These are phyloP conservation scores for Trichechus manatus DNA, from an alignment of 2,113 vertebrate species.

Conservation along the genomic window DNA sequence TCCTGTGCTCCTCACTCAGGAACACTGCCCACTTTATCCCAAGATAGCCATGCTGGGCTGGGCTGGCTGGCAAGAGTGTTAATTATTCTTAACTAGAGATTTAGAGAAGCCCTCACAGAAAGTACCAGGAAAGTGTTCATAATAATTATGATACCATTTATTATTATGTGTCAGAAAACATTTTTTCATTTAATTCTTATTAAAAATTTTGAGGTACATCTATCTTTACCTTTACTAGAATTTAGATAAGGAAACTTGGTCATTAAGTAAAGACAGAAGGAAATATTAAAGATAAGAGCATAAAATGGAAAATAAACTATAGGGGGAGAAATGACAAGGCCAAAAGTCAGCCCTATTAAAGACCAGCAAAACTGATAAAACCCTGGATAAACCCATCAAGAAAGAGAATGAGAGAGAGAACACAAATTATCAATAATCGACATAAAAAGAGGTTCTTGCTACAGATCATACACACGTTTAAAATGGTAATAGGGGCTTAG, in stretches of 20 bases:
- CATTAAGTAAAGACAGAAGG: not conserved
- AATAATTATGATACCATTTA: not conserved
- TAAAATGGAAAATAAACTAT: not conserved
- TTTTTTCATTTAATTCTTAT: slow-evolving; percentile 28
- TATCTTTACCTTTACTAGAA: not conserved
- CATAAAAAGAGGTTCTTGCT: not conserved
- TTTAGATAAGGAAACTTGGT: not conserved
- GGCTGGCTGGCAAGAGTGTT: too few species aligned
- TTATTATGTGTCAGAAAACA: not conserved
- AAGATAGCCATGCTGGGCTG: too few species aligned
- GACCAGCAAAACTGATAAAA: not conserved
- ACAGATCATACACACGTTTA: not conserved
- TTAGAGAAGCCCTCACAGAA: not conserved
- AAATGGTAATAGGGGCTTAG: not conserved
- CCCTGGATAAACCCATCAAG: not conserved
- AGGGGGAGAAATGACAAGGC: not conserved
- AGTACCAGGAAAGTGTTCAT: not conserved
- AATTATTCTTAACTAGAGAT: slow-evolving; percentile 27
- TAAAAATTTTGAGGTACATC: not conserved
- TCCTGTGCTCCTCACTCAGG: too few species aligned
- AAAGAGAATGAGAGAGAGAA: not conserved
- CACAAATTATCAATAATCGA: not conserved
- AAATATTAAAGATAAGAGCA: slow-evolving; percentile 28
- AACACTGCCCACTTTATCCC: too few species aligned
- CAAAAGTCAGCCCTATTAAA: not conserved